phyloP scores from a whole-genome alignment of 2,797 vertebrate species.

The Tenualosa thibaudeaui region DNA sequence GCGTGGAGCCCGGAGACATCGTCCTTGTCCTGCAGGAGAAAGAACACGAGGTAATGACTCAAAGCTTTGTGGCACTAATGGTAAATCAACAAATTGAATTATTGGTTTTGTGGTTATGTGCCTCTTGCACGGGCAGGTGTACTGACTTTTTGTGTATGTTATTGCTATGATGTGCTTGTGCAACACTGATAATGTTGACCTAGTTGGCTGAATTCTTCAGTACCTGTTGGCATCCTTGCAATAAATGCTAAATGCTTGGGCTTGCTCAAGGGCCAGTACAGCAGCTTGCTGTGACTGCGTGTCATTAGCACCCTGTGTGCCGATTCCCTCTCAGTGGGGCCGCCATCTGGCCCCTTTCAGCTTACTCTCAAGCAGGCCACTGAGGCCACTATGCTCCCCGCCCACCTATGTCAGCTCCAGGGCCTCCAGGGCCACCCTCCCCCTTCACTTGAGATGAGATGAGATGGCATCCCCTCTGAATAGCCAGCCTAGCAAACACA shows the following conservation, averaged over 20 bases:
- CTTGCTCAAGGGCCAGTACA: slow-evolving; percentile 21
- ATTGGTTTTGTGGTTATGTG: neutral
- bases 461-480: slow-evolving; percentile 32
- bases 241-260: neutral
- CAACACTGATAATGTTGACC: neutral
- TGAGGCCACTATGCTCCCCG: neutral
- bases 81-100: neutral
- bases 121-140: too few species aligned
- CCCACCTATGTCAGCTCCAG: slow-evolving; percentile 39
- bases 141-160: too few species aligned
- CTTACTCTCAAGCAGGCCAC: neutral
- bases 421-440: slow-evolving; percentile 19
- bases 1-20: slow-evolving; percentile 93
- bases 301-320: slow-evolving; percentile 29
- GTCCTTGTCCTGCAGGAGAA: slow-evolving; percentile 96
- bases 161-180: too few species aligned
- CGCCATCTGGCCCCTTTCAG: neutral
- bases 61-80: neutral
- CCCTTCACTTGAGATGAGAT: slow-evolving; percentile 18
- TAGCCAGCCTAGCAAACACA: slow-evolving; percentile 31
- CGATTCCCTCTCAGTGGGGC: neutral
- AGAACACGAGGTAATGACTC: slow-evolving; percentile 86
- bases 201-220: neutral
- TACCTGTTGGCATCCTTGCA: neutral
- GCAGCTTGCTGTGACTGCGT: slow-evolving; percentile 51